These are phyloP conservation scores for Himalopsyche anomala DNA, from an alignment of 2,888 invertebrate genomes.

Conservation along the genomic window DNA sequence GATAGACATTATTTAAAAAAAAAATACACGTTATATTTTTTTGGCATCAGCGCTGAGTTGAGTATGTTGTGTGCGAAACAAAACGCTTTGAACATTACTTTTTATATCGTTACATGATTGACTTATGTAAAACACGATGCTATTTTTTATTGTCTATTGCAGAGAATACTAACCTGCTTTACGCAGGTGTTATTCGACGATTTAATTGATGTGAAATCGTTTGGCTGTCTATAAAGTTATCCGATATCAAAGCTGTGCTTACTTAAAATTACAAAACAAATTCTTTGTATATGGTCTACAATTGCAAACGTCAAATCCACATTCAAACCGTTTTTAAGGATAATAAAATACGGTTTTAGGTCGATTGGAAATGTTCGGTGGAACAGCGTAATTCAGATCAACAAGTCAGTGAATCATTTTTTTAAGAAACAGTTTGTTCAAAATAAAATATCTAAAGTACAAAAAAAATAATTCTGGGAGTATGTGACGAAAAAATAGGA, in stretches of 20 bases:
- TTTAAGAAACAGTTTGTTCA: no score
- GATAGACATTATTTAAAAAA: no score
- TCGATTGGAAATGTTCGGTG: no score
- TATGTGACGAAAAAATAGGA: no score
- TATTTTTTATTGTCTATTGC: slow-evolving; percentile 6
- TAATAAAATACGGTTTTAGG: no score
- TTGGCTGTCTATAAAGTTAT: background rate
- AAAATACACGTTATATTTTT: no score
- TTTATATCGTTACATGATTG: slow-evolving; percentile 22
- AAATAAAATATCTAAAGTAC: no score
- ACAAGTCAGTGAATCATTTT: no score
- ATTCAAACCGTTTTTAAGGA: no score
- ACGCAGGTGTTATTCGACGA: slow-evolving; percentile 27
- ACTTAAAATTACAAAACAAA: background rate
- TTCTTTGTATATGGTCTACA: background rate
- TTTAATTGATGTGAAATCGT: slow-evolving; percentile 27
- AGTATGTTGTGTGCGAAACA: background rate
- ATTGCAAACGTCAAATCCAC: no score
- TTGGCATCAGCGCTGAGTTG: background rate
- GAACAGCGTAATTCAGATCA: no score
- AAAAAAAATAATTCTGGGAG: no score
- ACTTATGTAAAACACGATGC: slow-evolving; percentile 18
- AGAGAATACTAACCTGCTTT: background rate
- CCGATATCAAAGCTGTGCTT: background rate
- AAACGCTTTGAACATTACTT: slow-evolving; percentile 26